Base-by-base conservation (phyloP, 2,113 vertebrate genomes). In the Cairina moschata region DNA sequence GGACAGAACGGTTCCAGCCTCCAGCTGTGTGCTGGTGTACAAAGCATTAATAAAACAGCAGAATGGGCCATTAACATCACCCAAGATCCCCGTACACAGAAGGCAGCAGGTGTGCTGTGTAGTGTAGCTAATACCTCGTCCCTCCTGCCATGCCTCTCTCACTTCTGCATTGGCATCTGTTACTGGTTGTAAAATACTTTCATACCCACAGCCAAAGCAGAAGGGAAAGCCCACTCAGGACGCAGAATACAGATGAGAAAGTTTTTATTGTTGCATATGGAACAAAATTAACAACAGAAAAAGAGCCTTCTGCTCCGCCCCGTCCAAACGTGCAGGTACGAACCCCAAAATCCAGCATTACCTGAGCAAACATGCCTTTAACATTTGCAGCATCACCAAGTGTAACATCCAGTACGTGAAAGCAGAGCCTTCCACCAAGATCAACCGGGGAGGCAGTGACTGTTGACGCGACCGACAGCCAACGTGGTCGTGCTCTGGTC, bases 401-500 rank as follows among this genome's bases (percentile, higher is more conserved):
- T 8, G 1, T 1, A 5, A 29, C 17, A 4, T 1, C 34, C 48
- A 9, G 22, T 16, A 2, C 26, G 5, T 2, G 2, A 5, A 4
- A n/a, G 59, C 54, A 21, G 31, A 50, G 67, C 6, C 25, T 0
- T 2, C 9, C 22, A 44, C 5, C 26, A 34, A n/a, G 56, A 29
- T 7, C 2, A 5, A 7, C 3, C 36, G 14, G 36, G 34, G 6
- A 20, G 14, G 25, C 23, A 38, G 63, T 22, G 2, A 9, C 31
- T 3, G 32, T n/a, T 6, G 52, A 9, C 17, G 9, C 4, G n/a
- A 36, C 28, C 12, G 31, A 48, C 44, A 81, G 84, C 5, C 2
- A 56, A 8, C 23, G 1, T 1, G 0, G 9, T 15, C 36, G 11
- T 0, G 0, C 71, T 52, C 63, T 36, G 62, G 65, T 34, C 54